Percentiles rank a stretch among this genome's conserved stretches.
phyloP scores from a whole-genome alignment of 2,797 vertebrate genomes.

The Sphaeramia orbicularis region DNA sequence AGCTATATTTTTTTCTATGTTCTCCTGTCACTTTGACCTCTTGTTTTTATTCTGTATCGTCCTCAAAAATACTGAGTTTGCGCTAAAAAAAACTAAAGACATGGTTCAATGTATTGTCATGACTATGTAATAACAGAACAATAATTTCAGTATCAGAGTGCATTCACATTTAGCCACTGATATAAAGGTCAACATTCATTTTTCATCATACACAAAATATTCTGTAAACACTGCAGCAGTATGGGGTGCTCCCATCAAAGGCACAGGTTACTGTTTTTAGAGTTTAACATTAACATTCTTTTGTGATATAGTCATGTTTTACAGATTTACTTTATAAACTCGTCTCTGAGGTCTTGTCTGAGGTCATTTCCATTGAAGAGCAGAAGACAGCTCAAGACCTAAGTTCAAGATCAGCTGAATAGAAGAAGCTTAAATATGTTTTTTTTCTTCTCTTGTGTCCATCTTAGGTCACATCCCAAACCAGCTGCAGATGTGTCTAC shows the following conservation, averaged over 20 bases:
- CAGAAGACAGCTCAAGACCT: neutral
- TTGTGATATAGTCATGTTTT: neutral
- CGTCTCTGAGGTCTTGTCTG: neutral
- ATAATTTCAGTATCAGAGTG: conserved; percentile 2
- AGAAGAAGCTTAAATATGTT: neutral
- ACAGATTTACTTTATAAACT: conserved; percentile 4
- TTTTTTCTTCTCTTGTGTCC: conserved; percentile 24
- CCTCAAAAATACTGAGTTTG: no score
- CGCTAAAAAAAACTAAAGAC: neutral
- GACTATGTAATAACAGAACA: conserved; percentile 9
- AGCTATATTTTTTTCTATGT: no score
- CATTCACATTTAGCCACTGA: conserved; percentile 25
- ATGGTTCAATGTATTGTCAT: neutral
- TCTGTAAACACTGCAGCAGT: conserved; percentile 34
- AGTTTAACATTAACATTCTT: neutral
- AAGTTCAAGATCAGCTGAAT: conserved; percentile 23
- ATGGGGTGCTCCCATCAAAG: conserved; percentile 62
- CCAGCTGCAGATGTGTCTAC: conserved; percentile 40
- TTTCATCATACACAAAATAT: conserved; percentile 29
- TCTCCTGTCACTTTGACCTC: no score
- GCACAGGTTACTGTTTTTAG: conserved; percentile 18
- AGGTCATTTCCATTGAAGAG: neutral
- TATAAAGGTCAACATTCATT: conserved; percentile 15
- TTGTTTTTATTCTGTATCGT: no score
- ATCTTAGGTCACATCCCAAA: conserved; percentile 62